These are phyloP conservation scores for Panulirus ornatus DNA, from an alignment of 1,140 invertebrate genomes.

Conservation along the genomic window DNA sequence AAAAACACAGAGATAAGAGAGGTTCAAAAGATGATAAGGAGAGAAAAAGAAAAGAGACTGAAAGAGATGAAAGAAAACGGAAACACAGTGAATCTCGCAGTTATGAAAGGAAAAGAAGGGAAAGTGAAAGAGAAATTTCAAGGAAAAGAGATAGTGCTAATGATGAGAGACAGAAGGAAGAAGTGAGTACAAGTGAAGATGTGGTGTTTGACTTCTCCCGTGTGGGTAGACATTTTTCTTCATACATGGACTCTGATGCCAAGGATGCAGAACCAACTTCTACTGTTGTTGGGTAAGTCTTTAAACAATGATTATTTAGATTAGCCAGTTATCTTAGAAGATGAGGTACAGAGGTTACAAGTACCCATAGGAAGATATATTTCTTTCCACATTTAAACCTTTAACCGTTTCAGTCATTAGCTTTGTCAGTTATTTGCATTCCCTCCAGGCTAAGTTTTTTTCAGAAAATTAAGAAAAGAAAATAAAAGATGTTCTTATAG, in stretches of 20 bases:
- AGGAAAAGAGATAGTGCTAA: conserved; percentile 36
- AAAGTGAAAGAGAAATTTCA: conserved; percentile 67
- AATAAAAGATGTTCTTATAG: too few relatives aligned
- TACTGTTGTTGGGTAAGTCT: conserved; percentile 69
- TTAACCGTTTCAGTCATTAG: too few relatives aligned
- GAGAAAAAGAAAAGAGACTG: conserved; percentile 77
- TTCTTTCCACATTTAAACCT: too few relatives aligned
- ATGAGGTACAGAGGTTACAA: too few relatives aligned
- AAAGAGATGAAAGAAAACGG: conserved; percentile 76
- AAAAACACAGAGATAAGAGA: conserved; percentile 48
- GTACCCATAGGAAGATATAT: too few relatives aligned
- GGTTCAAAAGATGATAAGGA: conserved; percentile 74
- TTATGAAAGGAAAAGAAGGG: conserved; percentile 64
- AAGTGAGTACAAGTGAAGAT: conserved; percentile 74
- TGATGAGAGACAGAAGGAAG: conserved; percentile 59
- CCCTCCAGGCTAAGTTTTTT: too few relatives aligned
- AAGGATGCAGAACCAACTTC: conserved; percentile 72
- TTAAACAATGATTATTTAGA: too few relatives aligned
- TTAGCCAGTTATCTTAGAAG: too few relatives aligned
- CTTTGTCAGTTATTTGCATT: too few relatives aligned
- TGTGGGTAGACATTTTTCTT: conserved; percentile 29
- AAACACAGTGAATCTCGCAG: conserved; percentile 70
- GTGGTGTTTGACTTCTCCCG: conserved; percentile 41
- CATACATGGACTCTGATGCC: conserved; percentile 55
- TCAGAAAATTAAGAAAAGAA: too few relatives aligned